Base-by-base conservation (phyloP, 2,888 invertebrate species). In the Drosophila stalkeri region DNA sequence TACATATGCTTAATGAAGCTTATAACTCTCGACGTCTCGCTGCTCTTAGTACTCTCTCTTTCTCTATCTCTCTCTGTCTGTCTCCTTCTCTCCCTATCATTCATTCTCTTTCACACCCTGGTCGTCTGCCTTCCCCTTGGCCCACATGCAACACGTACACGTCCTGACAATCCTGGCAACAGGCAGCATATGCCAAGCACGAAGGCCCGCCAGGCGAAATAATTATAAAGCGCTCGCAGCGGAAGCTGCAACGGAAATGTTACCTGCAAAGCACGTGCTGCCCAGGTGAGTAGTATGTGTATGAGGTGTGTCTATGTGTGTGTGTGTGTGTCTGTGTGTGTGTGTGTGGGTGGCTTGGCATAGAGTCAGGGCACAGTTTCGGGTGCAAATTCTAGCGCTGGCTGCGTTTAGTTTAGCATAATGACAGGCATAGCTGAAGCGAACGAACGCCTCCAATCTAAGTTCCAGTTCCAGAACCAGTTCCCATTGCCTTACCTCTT, bases 1-100 rank as follows among this genome's bases (percentile, higher is more conserved):
- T 89, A 85, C 88, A 88, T 90, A 90, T 91, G 91, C 87, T 91
- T 91, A 91, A 91, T 91, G 91, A 91, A 91, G 91, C 91, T 91
- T 91, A 90, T 91, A 90, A 86, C 86, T 86, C 88, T 77, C 81
- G 75, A 67, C 82, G 66, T 80, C 75, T 82, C 80, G 57, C 66
- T 64, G 56, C 64, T 56, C 59, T 33, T 31, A n/a, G 64, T 35
- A 31, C 61, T 18, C 54, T 44, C 65, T 44, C 35, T 47, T 33
- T 57, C 39, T 51, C 49, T 56, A 35, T 43, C 54, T n/a, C 64
- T 44, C 46, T 27, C 23, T 54, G 31, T 46, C 60, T 44, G 16
- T 41, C 20, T 23, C 7, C 16, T 31, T 14, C 18, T 27, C 43
- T 41, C 14, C n/a, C n/a, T 18, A 33, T 31, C 33, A 18, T 49